These are phyloP conservation scores for Myotis yumanensis DNA, from an alignment of 2,113 vertebrate genomes.

Conservation along the genomic window DNA sequence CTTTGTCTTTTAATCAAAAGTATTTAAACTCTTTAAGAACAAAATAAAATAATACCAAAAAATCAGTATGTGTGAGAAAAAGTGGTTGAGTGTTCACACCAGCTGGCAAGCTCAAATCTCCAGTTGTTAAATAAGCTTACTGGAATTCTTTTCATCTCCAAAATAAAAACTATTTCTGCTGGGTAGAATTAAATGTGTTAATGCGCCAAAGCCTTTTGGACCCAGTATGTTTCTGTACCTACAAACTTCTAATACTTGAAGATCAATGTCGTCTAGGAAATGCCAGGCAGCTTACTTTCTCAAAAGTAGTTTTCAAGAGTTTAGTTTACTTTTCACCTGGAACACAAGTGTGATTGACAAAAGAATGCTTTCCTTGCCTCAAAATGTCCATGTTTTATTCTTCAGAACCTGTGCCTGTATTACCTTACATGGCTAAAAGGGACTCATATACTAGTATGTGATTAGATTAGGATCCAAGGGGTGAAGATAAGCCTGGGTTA, in stretches of 20 bases:
- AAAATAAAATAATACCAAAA: slow-evolving; percentile 41
- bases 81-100: slow-evolving; percentile 38
- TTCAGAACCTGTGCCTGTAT: neutral
- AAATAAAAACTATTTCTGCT: slow-evolving; percentile 70
- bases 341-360: neutral
- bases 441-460: neutral
- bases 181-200: slow-evolving; percentile 76
- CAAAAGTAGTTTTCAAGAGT: slow-evolving; percentile 15
- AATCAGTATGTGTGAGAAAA: neutral
- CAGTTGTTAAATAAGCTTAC: slow-evolving; percentile 61
- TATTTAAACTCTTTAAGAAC: slow-evolving; percentile 31
- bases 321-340: neutral
- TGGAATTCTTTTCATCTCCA: slow-evolving; percentile 69
- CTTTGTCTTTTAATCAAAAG: slow-evolving; percentile 55
- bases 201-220: slow-evolving; percentile 59
- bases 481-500: neutral
- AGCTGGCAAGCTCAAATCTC: slow-evolving; percentile 62
- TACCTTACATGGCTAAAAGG: neutral
- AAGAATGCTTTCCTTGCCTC: neutral
- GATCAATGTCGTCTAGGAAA: slow-evolving; percentile 51
- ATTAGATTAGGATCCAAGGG: neutral
- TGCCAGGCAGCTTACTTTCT: neutral
- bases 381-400: neutral
- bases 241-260: slow-evolving; percentile 54
- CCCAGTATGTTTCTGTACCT: neutral